Base-by-base conservation (phyloP, 2,797 vertebrate genomes). In the Lagorchestes hirsutus region DNA sequence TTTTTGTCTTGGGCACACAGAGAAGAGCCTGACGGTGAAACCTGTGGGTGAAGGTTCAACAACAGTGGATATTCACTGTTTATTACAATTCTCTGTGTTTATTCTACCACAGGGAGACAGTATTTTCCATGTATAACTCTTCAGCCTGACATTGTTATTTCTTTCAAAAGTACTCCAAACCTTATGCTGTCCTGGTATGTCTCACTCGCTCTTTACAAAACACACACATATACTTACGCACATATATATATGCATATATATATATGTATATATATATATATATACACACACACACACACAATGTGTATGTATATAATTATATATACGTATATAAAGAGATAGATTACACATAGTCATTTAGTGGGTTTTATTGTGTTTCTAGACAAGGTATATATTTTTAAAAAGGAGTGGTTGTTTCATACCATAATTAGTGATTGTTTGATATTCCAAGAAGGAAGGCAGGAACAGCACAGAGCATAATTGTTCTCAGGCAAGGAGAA, bases 401-500 rank as follows among this genome's bases (percentile, higher is more conserved):
- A 98, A 96, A 90, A 94, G 93, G 97, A 98, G 97, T 97, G 96
- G 97, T 97, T 98, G 98, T 98, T 98, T 98, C 95, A 97, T 98
- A 97, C 96, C 96, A 98, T 98, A 98, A 99, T 99, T 98, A 98
- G 98, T 82, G 95, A 98, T 98, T 98, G 98, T 98, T 99, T 98
- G 98, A 98, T 98, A 98, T 96, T 98, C 97, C 93, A 97, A 97
- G 96, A 97, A 97, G 92, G 98, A 97, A 96, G 98, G 98, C 98
- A 98, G 96, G 97, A 96, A 97, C 97, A 98, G 98, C 98, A 97
- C 96, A 98, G 98, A 98, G 98, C 98, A 98, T 99, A 99, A 99
- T 98, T 99, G 98, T 98, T 99, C 99, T 98, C 98, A 99, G 99
- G 98, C 98, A 97, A 97, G 98, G 98, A 98, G 98, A 98, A 98